Conservation (phyloP, 2,797 vertebrate species). For the Schizopygopsis pylzovi region DNA sequence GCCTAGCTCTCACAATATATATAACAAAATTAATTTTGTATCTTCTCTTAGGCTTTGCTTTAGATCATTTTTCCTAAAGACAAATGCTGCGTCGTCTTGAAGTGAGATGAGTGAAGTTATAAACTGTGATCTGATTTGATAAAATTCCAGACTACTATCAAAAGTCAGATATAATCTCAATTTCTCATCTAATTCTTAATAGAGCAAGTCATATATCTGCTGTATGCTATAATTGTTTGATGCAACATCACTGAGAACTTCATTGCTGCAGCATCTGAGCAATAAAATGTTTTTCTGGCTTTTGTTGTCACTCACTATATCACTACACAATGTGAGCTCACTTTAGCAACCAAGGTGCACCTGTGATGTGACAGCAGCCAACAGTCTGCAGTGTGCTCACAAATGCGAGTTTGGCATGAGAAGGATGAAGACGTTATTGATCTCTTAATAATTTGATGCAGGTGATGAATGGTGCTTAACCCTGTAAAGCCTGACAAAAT, state of each 20-base stretch:
- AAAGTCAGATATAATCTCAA: background rate
- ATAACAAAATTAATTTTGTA: too few relatives aligned
- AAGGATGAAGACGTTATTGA: background rate
- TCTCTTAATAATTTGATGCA: background rate
- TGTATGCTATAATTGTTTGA: background rate
- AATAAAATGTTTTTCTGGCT: background rate
- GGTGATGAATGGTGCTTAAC: background rate
- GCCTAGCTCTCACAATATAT: background rate
- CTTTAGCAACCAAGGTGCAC: background rate
- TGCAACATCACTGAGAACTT: background rate
- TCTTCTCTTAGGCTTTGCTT: background rate
- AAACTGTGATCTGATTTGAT: background rate
- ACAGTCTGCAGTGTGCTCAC: background rate
- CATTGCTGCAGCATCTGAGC: background rate
- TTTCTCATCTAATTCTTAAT: background rate
- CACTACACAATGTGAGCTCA: background rate
- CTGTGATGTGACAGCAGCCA: background rate
- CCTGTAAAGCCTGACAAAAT: background rate
- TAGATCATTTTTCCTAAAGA: background rate
- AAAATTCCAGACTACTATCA: background rate
- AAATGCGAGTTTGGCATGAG: background rate
- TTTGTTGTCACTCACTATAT: background rate
- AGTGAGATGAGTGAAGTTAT: background rate
- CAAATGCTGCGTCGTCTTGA: background rate
- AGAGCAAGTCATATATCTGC: background rate